Conservation (phyloP, 2,888 invertebrate species). For the Bruchidius siliquastri region DNA sequence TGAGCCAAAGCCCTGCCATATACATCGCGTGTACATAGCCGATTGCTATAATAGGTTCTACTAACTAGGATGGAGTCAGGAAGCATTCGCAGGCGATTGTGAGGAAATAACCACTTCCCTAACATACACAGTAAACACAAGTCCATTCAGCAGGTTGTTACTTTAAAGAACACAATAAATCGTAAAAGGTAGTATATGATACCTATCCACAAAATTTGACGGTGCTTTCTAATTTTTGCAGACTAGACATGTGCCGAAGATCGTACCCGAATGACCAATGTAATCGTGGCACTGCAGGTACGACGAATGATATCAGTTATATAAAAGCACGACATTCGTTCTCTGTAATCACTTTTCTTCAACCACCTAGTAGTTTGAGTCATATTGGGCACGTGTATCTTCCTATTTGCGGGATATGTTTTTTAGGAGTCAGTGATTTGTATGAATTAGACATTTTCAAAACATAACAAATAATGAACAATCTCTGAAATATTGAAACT, state of each 20-base stretch:
- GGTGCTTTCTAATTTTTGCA: constrained; percentile 57
- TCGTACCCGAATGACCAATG: constrained; percentile 90
- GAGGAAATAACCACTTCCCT: background rate
- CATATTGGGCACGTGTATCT: background rate
- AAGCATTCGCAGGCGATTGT: background rate
- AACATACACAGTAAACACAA: background rate
- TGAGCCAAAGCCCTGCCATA: background rate
- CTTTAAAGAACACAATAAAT: background rate
- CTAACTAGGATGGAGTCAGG: constrained; percentile 1
- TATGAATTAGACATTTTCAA: background rate
- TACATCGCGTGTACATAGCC: constrained; percentile 13
- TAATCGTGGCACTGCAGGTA: constrained; percentile 99
- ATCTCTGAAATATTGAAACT: too few species aligned
- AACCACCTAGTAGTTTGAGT: background rate
- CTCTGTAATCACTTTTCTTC: background rate
- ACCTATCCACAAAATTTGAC: constrained; percentile 25
- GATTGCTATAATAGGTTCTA: background rate
- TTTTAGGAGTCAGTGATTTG: background rate
- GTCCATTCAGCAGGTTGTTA: background rate
- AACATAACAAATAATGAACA: too few species aligned
- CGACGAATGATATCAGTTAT: constrained; percentile 29
- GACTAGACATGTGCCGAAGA: constrained; percentile 98
- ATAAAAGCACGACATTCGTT: background rate
- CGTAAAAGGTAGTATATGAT: background rate
- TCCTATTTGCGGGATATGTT: background rate